A percentile compares a stretch with the other conserved stretches of the same genome.
These are phyloP conservation scores for Drosophila saltans DNA, from an alignment of 1,140 invertebrate species.

Conservation along the genomic window DNA sequence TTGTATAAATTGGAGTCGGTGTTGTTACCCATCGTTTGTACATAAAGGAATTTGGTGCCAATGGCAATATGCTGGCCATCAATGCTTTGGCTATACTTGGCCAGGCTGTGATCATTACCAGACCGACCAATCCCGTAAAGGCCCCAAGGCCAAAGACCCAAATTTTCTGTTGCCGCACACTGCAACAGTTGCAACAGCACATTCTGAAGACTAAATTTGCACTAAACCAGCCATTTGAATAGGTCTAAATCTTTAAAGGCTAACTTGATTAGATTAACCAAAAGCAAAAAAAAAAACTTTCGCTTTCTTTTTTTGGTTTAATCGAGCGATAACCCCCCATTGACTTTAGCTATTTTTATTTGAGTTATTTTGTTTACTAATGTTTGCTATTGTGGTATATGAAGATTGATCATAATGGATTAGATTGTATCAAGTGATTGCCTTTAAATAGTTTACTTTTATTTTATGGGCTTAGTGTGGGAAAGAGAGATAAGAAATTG, in stretches of 20 bases:
- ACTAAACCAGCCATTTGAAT: background rate
- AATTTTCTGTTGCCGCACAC: slow-evolving; percentile 67
- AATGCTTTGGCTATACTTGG: slow-evolving; percentile 45
- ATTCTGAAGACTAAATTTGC: slow-evolving; percentile 35
- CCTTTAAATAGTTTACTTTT: background rate
- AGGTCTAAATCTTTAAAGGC: background rate
- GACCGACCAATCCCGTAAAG: slow-evolving; percentile 43
- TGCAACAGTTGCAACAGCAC: slow-evolving; percentile 71
- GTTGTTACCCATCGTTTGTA: slow-evolving; percentile 89
- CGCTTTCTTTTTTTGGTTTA: background rate
- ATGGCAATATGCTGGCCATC: slow-evolving; percentile 83
- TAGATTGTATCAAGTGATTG: background rate
- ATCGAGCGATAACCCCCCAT: background rate
- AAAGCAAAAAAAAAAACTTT: background rate
- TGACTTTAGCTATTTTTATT: background rate
- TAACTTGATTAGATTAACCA: background rate
- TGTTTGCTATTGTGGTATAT: background rate
- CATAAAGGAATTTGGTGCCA: slow-evolving; percentile 85
- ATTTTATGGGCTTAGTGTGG: too few relatives aligned
- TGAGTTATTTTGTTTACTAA: background rate
- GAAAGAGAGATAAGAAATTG: too few relatives aligned
- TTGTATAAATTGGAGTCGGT: slow-evolving; percentile 89
- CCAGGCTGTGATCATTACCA: slow-evolving; percentile 56
- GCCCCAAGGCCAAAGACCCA: slow-evolving; percentile 66
- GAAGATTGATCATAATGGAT: background rate